Evolutionary conservation across 2,797 vertebrate genomes (phyloP), one percentile per base, ranked within the genome.

Genomic region (Vipera ursinii): DNA sequence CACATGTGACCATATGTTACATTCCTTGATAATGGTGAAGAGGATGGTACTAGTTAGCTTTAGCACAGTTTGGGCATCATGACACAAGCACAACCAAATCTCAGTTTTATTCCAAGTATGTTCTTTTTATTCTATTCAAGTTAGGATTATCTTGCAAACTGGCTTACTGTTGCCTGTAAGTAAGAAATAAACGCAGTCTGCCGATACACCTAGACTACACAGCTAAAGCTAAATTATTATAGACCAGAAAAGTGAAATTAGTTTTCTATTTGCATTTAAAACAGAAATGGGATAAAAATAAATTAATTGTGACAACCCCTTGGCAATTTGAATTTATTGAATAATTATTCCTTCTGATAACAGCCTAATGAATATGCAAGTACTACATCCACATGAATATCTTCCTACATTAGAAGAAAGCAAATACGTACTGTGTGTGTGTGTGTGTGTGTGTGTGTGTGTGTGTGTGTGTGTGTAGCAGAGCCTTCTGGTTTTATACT

Each of bases 341-440:
- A 8, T 95, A 89, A 96, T 96, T 96, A 94, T 93, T 63, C 89
- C 86, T 90, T 86, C 32, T 88, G 88, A 59, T 92, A 88, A 87
- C 48, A 63, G n/a, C 65, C 48, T 90, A 88, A 93, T 90, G 65
- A 93, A 93, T 92, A 93, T 93, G 86, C 65, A 92, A 38, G 61
- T 17, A 20, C 53, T 92, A 24, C 63, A 82, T 22, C 12, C n/a
- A 87, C 63, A 90, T 15, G 57, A 92, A 63, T 22, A 12, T 44
- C 89, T 78, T 48, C 24, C 69, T 44, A 63, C 20, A 48, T 88
- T 91, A n/a, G 69, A 92, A 90, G 0, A 90, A 73, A 94, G 44
- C 15, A 63, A 90, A 86, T 0, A 69, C 24, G 86, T 91, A 94
- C 10, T 38, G 38, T 38, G 38, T 38, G 38, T 60, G 20, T 38